Percentiles rank a stretch among this genome's conserved stretches.
Evolutionary conservation across 2,888 invertebrate genomes (phyloP).

Genomic region (Saturnia japonica): DNA sequence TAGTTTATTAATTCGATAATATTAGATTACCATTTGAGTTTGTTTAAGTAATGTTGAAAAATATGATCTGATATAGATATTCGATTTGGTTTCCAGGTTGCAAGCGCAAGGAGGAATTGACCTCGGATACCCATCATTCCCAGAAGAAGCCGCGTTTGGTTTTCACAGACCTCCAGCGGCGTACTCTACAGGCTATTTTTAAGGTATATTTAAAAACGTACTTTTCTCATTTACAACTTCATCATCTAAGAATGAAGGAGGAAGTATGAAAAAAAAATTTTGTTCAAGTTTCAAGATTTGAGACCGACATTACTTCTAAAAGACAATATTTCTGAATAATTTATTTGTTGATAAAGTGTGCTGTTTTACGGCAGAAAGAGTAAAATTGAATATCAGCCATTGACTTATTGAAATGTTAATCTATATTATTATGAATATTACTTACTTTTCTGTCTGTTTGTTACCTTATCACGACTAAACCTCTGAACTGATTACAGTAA

Average conservation of each 20-base stretch:
- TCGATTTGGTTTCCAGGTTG: constrained; percentile 84
- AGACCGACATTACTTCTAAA: no score
- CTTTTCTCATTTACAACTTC: not conserved
- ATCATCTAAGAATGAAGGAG: not conserved
- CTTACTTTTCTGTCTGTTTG: no score
- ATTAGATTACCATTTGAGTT: no score
- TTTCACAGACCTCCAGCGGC: constrained; percentile 99
- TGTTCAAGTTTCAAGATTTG: not conserved
- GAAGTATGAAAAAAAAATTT: not conserved
- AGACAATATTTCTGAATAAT: no score
- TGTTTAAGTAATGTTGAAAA: not conserved
- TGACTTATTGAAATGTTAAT: no score
- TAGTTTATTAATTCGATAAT: no score
- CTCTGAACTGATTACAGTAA: no score
- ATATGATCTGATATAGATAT: constrained; percentile 6
- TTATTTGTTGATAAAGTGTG: no score
- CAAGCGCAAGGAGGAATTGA: constrained; percentile 97
- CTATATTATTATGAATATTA: no score
- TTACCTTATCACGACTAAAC: no score
- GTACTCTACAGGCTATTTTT: constrained; percentile 99
- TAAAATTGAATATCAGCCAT: no score
- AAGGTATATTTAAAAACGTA: constrained; percentile 82
- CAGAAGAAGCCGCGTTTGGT: constrained; percentile 99
- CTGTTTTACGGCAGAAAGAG: no score
- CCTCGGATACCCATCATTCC: constrained; percentile 91